Evolutionary conservation across 1,140 invertebrate species (phyloP), one percentile per base, ranked within the genome.

Genomic region (Uloborus diversus): DNA sequence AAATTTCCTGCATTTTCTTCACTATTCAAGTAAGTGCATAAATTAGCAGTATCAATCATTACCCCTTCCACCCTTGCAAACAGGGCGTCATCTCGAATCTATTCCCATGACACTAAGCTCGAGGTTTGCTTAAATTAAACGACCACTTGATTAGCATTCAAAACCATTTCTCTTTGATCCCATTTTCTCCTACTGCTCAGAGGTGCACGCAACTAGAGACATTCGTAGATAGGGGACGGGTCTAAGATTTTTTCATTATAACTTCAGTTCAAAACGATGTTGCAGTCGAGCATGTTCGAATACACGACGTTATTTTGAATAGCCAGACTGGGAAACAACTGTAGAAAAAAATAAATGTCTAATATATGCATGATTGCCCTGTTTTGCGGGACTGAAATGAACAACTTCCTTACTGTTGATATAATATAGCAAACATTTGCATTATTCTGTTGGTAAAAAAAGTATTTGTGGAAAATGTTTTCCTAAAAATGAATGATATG

Each of bases 111-210:
- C 47, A 32, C 65, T 14, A 51, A 37, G 30, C 37, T 23, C 37
- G 17, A 51, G 7, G n/a, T 68, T 20, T 20, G 5, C 23, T 64
- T 42, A 32, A 14, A 23, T 23, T 28, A 28, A 28, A 23, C 23
- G 23, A n/a, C 47, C 33, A 7, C 37, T 68, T 68, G 42, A 68
- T 68, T 68, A 68, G 47, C 65, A 68, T 68, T 68, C 65, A 20
- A 51, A n/a, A 25, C 27, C 25, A 13, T 25, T 57, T 57, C 13
- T 57, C 23, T 3, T 13, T 57, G 20, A 30, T 68, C 28, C 28
- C 47, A 68, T 51, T 49, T 49, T 23, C n/a, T 53, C 33, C 14
- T 47, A 7, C 14, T 23, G 11, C 20, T 14, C 47, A 30, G 13
- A 27, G 23, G 23, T 30, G 37, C 62, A 65, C 65, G 65, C 47